Evolutionary conservation across 2,888 invertebrate species (phyloP).

Genomic region (Nomada fucata): DNA sequence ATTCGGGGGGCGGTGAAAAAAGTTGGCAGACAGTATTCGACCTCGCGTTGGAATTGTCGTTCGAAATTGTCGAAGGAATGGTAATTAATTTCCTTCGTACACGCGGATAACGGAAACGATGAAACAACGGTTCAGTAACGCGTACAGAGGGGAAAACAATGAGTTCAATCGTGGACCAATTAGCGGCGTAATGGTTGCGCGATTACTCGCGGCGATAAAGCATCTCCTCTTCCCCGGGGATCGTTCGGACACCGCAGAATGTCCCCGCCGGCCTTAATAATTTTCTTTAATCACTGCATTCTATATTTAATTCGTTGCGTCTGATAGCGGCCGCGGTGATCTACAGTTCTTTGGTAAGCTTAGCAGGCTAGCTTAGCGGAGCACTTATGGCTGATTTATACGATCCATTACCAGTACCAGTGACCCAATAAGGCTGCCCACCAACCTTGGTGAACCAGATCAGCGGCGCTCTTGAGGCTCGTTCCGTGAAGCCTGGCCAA

Average conservation of each 20-base stretch:
- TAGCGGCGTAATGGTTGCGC: conserved; percentile 41
- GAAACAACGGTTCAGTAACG: neutral
- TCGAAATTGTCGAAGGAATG: neutral
- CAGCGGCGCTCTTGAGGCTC: conserved; percentile 41
- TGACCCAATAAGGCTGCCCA: conserved; percentile 52
- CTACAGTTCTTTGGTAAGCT: conserved; percentile 55
- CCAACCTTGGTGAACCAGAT: conserved; percentile 45
- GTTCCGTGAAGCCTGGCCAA: conserved; percentile 32
- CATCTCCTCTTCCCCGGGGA: neutral
- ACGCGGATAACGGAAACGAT: conserved; percentile 12
- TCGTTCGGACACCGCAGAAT: conserved; percentile 27
- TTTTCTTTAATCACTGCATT: conserved; percentile 60
- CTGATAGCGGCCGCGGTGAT: conserved; percentile 41
- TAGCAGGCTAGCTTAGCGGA: conserved; percentile 54
- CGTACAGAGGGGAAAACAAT: conserved; percentile 16
- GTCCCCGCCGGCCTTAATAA: conserved; percentile 41
- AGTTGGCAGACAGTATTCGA: conserved; percentile 12
- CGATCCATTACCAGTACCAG: conserved; percentile 59
- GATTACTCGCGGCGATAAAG: conserved; percentile 42
- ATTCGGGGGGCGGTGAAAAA: neutral
- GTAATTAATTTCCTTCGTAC: conserved; percentile 16
- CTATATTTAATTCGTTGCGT: conserved; percentile 55
- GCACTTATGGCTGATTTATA: conserved; percentile 65
- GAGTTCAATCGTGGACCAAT: conserved; percentile 34
- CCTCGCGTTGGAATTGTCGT: conserved; percentile 4